phyloP scores from a whole-genome alignment of 2,888 invertebrate genomes.

The Cerceris ruficornis region DNA sequence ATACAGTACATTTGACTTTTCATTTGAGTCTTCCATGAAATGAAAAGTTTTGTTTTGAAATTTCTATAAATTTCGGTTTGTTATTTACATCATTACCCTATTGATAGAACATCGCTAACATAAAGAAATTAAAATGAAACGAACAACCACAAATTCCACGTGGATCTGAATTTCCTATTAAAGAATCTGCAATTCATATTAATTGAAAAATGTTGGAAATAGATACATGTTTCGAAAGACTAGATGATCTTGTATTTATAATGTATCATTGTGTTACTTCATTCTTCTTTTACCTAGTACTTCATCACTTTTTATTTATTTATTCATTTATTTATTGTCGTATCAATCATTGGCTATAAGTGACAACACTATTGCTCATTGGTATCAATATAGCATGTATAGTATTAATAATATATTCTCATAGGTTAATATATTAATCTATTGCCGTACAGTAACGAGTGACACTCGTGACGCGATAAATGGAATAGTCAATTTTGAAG shows the following conservation, averaged over 20 bases:
- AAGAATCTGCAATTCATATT: slow-evolving; percentile 43
- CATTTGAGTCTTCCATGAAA: not conserved
- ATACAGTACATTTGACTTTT: slow-evolving; percentile 14
- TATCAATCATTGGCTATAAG: too few species aligned
- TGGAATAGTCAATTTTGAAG: too few species aligned
- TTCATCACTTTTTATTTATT: too few species aligned
- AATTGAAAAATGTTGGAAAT: too few species aligned
- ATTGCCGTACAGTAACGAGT: not conserved
- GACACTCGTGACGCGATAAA: too few species aligned
- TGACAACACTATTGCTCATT: too few species aligned
- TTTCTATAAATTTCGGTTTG: slow-evolving; percentile 17
- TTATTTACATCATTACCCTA: slow-evolving; percentile 33
- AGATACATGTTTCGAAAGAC: not conserved
- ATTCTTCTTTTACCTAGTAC: too few species aligned
- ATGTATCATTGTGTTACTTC: too few species aligned
- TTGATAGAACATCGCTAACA: slow-evolving; percentile 1
- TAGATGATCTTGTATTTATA: not conserved
- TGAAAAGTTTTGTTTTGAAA: not conserved
- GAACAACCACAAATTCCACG: slow-evolving; percentile 92
- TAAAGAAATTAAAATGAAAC: slow-evolving; percentile 76
- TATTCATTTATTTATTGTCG: too few species aligned
- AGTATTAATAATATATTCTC: too few species aligned
- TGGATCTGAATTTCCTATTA: slow-evolving; percentile 79
- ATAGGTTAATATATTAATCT: not conserved
- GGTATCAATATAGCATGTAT: too few species aligned